Conservation (phyloP, 2,113 vertebrate species). For the Cranoglanis bouderius region DNA sequence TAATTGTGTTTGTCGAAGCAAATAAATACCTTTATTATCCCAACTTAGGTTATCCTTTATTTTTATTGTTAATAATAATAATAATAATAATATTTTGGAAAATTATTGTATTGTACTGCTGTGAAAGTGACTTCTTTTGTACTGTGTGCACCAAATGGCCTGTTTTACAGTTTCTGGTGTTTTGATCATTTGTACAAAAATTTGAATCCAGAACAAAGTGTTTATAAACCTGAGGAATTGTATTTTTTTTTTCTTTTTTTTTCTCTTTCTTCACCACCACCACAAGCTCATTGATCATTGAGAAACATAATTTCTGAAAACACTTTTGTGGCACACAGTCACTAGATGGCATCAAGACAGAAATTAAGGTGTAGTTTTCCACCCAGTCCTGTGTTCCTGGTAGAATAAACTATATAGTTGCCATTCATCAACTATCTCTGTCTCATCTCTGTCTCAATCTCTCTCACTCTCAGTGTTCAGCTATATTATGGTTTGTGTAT, state of each 20-base stretch:
- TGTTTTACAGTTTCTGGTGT: slow-evolving; percentile 39
- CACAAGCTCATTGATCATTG: background rate
- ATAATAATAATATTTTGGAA: background rate
- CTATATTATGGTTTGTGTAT: background rate
- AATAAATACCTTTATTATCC: background rate
- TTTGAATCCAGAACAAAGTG: slow-evolving; percentile 54
- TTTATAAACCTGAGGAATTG: slow-evolving; percentile 14
- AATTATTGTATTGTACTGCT: slow-evolving; percentile 3
- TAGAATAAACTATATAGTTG: background rate
- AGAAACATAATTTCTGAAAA: background rate
- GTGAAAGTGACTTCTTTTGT: slow-evolving; percentile 4
- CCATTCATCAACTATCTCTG: background rate
- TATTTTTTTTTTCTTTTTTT: slow-evolving; percentile 21
- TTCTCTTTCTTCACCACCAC: background rate
- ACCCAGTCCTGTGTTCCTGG: background rate
- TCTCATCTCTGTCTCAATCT: background rate
- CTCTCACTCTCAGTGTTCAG: background rate
- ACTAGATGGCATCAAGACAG: background rate
- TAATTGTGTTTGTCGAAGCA: background rate
- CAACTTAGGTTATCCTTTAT: background rate
- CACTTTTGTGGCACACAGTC: background rate
- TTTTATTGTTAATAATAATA: background rate
- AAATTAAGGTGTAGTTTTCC: background rate
- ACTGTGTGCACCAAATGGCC: background rate
- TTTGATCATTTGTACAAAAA: slow-evolving; percentile 46